Evolutionary conservation across 2,888 invertebrate genomes (phyloP).

Genomic region (Bombyx huttoni): DNA sequence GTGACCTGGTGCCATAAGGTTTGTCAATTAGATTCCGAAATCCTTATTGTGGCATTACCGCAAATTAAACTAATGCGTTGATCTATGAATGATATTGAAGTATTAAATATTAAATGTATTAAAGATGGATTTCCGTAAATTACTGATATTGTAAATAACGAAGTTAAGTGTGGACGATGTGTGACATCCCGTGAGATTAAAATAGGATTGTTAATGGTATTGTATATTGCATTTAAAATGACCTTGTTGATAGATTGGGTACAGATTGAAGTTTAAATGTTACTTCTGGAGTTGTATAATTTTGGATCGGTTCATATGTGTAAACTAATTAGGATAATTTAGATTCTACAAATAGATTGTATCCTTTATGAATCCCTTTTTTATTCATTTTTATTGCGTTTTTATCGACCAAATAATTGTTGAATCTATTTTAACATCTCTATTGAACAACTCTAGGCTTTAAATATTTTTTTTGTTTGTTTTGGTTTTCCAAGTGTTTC

Average conservation of each 20-base stretch:
- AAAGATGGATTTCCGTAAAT: conserved; percentile 21
- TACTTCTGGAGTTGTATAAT: background rate
- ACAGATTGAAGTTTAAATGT: conserved; percentile 26
- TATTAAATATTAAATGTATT: conserved; percentile 31
- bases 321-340: background rate
- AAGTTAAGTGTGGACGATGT: conserved; percentile 48
- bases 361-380: too few species aligned
- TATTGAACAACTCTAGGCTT: background rate
- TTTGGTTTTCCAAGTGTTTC: conserved; percentile 4
- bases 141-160: conserved; percentile 42
- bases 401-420: background rate
- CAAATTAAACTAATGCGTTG: too few species aligned
- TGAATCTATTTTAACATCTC: conserved; percentile 5
- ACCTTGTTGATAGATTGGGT: conserved; percentile 52
- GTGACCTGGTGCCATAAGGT: conserved; percentile 60
- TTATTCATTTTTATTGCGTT: background rate
- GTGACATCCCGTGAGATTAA: conserved; percentile 62
- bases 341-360: background rate
- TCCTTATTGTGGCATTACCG: conserved; percentile 38
- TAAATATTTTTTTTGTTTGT: conserved; percentile 1
- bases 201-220: conserved; percentile 67
- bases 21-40: conserved; percentile 63
- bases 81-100: background rate
- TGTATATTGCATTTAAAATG: conserved; percentile 44
- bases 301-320: background rate